Base-by-base conservation (phyloP, 2,888 invertebrate genomes). In the Smittia aterrima region DNA sequence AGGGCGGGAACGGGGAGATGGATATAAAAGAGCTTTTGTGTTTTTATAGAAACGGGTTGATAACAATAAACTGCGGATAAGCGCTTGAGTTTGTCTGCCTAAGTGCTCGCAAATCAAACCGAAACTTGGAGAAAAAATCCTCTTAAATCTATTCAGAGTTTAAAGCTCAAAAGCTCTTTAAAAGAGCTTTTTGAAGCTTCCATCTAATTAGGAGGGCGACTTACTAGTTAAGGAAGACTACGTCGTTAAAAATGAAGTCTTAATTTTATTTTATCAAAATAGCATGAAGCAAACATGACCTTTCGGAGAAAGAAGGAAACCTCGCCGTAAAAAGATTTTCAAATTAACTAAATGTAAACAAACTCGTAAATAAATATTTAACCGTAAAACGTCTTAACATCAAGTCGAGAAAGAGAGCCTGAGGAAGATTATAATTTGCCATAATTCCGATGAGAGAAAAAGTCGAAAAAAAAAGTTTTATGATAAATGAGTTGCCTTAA, bases 261-360 rank as follows among this genome's bases (percentile, higher is more conserved):
- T 47, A 47, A 47, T 47, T 47, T 38, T 38, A 4, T 38, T 16
- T n/a, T 47, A 16, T 3, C n/a, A 47, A 47, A 47, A 47, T 16
- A 47, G 47, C 32, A 32, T 11, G 3, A 11, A n/a, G 47, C 47
- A 47, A 47, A 47, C 47, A 47, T 13, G 47, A 47, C 47, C 47
- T 47, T 47, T 47, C n/a, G 6, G n/a, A 13, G 47, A 47, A 16
- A 11, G 47, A 47, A 47, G 2, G 47, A 47, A 47, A 11, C 47
- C 16, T 47, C 32, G 32, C 32, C 32, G 32, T 32, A 32, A 9
- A n/a, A 16, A 47, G 47, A 47, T 47, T 47, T 47, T 47, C 47
- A 47, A 47, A 47, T 47, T 47, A 47, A 16, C n/a, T 13, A 47
- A 47, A 47, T 47, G 47, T 47, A 47, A 47, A 47, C 47, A 47